Conservation (phyloP, 1,140 invertebrate species). For the Drosophila athabasca region DNA sequence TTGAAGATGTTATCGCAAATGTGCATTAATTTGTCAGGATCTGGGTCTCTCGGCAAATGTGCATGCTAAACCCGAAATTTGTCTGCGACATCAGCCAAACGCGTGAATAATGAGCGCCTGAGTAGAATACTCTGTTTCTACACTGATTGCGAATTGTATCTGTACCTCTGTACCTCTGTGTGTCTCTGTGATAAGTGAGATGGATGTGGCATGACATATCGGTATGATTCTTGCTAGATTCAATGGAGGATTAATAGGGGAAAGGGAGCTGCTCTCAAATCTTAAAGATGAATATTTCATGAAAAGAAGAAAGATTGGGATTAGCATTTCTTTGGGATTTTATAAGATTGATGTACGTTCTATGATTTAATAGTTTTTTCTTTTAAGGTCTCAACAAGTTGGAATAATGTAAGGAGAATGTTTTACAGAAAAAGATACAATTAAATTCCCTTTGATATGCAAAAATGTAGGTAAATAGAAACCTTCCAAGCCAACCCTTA, state of each 20-base stretch:
- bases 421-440: too few species aligned
- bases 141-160: constrained; percentile 31
- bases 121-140: background rate
- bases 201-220: constrained; percentile 8
- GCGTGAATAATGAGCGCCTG: constrained; percentile 63
- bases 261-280: background rate
- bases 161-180: too few species aligned
- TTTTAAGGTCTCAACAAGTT: too few species aligned
- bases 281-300: too few species aligned
- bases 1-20: constrained; percentile 70
- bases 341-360: too few species aligned
- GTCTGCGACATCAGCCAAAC: constrained; percentile 52
- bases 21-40: constrained; percentile 75
- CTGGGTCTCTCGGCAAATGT: constrained; percentile 40
- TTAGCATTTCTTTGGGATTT: too few species aligned
- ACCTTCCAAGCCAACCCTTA: too few species aligned
- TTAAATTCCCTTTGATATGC: too few species aligned
- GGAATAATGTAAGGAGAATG: too few species aligned
- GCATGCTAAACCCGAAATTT: constrained; percentile 55
- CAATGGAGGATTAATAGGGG: background rate
- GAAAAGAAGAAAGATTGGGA: too few species aligned
- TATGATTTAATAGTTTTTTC: too few species aligned
- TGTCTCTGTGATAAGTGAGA: constrained; percentile 9
- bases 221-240: background rate
- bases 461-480: too few species aligned